phyloP scores from a whole-genome alignment of 2,113 vertebrate genomes.

The Camelus dromedarius region DNA sequence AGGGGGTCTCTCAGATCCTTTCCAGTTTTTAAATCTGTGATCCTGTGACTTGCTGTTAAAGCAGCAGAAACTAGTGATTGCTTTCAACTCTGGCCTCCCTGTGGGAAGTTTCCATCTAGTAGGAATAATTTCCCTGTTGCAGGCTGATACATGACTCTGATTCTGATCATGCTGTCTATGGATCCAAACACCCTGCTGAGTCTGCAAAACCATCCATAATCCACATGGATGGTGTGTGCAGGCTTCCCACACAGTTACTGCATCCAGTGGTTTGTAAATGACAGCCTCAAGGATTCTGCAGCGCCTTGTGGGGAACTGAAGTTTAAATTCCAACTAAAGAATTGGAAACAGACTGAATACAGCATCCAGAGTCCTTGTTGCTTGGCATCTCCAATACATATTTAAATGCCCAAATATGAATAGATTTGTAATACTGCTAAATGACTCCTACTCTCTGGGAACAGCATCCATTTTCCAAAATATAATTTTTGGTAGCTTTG shows the following conservation, averaged over 20 bases:
- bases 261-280: constrained; percentile 69
- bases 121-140: constrained; percentile 11
- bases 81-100: neutral
- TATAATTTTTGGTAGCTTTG: neutral
- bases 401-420: constrained; percentile 34
- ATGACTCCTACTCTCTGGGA: neutral
- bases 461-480: constrained; percentile 20
- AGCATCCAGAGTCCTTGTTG: neutral
- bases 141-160: constrained; percentile 56
- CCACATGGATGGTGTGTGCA: neutral
- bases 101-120: neutral
- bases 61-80: neutral
- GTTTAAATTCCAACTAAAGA: neutral
- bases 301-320: constrained; percentile 16
- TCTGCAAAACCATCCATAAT: constrained; percentile 57
- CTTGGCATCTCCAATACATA: neutral
- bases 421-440: neutral
- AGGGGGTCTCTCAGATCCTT: neutral
- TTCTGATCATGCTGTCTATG: neutral
- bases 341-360: neutral
- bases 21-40: neutral
- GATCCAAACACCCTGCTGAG: constrained; percentile 48
- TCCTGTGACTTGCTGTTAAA: neutral
- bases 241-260: constrained; percentile 35
- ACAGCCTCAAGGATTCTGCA: constrained; percentile 59